Evolutionary conservation across 2,888 invertebrate genomes (phyloP), one percentile per base, ranked within the genome.

Genomic region (Mimachlamys varia): DNA sequence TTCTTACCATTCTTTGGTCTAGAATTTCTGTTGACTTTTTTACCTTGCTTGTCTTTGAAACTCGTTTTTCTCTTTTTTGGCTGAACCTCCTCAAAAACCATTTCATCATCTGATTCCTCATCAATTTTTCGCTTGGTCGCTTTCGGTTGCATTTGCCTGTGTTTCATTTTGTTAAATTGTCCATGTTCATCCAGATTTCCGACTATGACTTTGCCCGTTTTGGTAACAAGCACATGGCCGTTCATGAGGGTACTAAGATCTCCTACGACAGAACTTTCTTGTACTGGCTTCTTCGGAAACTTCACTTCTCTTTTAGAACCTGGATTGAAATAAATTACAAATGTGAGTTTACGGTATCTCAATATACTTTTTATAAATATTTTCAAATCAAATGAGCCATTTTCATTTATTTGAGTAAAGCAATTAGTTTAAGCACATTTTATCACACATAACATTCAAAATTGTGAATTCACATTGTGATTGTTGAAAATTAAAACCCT

Each of bases 241-340:
- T 93, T 92, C 87, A 92, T 90, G 0, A 96, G 93, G 33, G 96
- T 95, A 19, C 95, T 94, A n/a, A 96, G 93, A 15, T 95, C 96
- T 89, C 95, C 95, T 38, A 93, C 92, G 50, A 94, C 94, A 89
- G 90, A 50, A 12, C 88, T 89, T 7, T 89, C 89, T 33, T 49
- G 88, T 33, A 89, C 50, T 87, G 76, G 76, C 76, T 76, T 76
- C 58, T 90, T 89, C 0, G 93, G 94, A 15, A 94, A 88, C 13
- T 90, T 89, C 22, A 95, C 92, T 50, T 92, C 91, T 0, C 94
- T 91, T 50, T 90, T 90, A 87, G 92, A 89, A 38, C 90, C 93
- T 90, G 62, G 22, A 90, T 88, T 88, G 58, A 12, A 22, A 7
- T 33, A 76, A 76, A 76, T 76, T 13, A 76, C 15, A 76, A 76